These are phyloP conservation scores for Lamproptera curius DNA, from an alignment of 2,888 invertebrate genomes.

Conservation along the genomic window DNA sequence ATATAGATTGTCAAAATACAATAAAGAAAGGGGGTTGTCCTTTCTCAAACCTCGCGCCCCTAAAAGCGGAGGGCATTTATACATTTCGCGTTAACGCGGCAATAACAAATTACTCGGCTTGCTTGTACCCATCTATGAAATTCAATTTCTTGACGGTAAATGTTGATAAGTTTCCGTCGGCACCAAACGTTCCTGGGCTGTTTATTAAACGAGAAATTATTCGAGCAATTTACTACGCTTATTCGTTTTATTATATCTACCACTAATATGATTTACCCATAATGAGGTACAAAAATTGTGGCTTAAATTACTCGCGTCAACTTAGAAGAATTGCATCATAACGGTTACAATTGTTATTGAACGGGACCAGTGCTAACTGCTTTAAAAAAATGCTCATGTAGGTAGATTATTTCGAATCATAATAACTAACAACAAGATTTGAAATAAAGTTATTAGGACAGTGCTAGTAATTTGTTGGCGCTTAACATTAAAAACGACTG, in stretches of 20 bases:
- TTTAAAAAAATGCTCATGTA: too few relatives aligned
- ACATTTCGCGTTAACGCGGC: slow-evolving; percentile 4
- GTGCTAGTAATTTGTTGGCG: too few relatives aligned
- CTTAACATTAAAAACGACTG: too few relatives aligned
- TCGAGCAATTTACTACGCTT: neutral
- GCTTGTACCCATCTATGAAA: slow-evolving; percentile 7
- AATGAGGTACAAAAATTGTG: too few relatives aligned
- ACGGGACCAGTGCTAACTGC: neutral
- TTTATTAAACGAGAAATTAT: slow-evolving; percentile 2
- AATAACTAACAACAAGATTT: too few relatives aligned
- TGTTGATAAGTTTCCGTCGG: slow-evolving; percentile 2
- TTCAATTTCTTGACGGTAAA: slow-evolving; percentile 9
- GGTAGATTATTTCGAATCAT: too few relatives aligned
- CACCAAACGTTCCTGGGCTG: neutral
- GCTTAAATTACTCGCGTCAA: too few relatives aligned
- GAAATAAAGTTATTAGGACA: too few relatives aligned
- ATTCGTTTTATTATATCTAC: neutral
- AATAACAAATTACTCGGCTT: slow-evolving; percentile 10
- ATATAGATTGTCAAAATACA: too few relatives aligned
- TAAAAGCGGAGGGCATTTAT: neutral
- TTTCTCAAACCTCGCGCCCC: too few relatives aligned
- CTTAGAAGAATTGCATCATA: neutral
- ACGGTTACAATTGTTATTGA: neutral
- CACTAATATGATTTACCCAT: too few relatives aligned
- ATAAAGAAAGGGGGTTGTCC: too few relatives aligned